phyloP scores from a whole-genome alignment of 1,140 invertebrate species.

The Conus ventricosus region DNA sequence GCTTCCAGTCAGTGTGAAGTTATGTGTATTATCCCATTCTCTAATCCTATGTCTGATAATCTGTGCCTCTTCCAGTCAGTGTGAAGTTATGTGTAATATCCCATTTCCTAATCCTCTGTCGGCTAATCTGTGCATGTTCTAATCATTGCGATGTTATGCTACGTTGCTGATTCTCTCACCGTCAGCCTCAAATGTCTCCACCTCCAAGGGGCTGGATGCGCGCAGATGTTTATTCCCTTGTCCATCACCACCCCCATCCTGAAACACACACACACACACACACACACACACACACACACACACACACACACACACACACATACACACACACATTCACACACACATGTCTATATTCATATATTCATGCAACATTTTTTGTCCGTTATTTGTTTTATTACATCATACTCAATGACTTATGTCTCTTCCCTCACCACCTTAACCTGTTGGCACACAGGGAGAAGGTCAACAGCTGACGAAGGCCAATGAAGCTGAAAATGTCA shows the following conservation, averaged over 20 bases:
- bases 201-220: neutral
- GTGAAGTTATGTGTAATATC: neutral
- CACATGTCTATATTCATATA: neutral
- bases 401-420: too few relatives aligned
- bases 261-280: neutral
- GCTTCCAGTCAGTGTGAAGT: too few relatives aligned
- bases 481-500: too few relatives aligned
- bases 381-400: too few relatives aligned
- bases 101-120: too few relatives aligned
- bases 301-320: neutral
- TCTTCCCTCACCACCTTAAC: too few relatives aligned
- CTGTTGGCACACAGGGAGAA: too few relatives aligned
- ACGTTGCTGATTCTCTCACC: neutral
- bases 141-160: neutral
- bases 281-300: neutral
- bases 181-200: conserved; percentile 23
- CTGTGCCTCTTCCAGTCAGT: too few relatives aligned
- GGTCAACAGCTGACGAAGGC: too few relatives aligned
- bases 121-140: too few relatives aligned
- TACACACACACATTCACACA: neutral
- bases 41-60: too few relatives aligned
- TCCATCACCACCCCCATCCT: conserved; percentile 11
- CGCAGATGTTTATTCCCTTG: neutral
- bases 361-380: neutral
- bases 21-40: too few relatives aligned